Percentiles rank a stretch among this genome's conserved stretches.
These are phyloP conservation scores for Neotragus pygmaeus DNA, from an alignment of 2,113 vertebrate genomes.

Conservation along the genomic window DNA sequence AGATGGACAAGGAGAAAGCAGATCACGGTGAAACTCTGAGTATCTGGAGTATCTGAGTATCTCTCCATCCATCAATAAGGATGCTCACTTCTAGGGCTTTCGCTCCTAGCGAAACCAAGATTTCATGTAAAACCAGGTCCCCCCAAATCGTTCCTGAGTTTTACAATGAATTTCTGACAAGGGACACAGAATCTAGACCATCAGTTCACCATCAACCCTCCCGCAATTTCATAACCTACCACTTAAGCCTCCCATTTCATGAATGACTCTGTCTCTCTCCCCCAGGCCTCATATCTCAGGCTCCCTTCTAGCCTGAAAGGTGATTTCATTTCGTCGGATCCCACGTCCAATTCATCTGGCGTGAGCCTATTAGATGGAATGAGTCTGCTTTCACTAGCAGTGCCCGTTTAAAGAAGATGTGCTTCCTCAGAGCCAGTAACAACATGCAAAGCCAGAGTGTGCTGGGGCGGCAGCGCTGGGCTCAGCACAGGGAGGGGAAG, in stretches of 20 bases:
- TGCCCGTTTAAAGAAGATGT: constrained; percentile 29
- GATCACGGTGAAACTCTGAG: neutral
- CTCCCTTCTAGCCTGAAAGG: constrained; percentile 35
- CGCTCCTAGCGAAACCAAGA: neutral
- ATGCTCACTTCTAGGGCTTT: neutral
- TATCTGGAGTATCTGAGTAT: too few species aligned
- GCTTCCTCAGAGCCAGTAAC: constrained; percentile 72
- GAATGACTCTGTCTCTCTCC: neutral
- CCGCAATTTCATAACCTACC: neutral
- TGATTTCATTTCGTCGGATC: constrained; percentile 39
- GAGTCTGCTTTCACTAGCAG: constrained; percentile 32
- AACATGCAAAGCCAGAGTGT: constrained; percentile 67
- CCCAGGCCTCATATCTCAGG: constrained; percentile 40
- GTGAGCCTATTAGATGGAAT: constrained; percentile 7
- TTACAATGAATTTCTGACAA: constrained; percentile 56
- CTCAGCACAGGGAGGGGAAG: constrained; percentile 44
- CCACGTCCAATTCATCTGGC: constrained; percentile 21
- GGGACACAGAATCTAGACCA: constrained; percentile 51
- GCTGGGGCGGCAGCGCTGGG: constrained; percentile 38
- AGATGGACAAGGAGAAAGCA: neutral
- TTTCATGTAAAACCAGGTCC: neutral
- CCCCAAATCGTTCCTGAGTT: neutral
- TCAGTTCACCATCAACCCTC: constrained; percentile 59
- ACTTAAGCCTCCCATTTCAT: constrained; percentile 44
- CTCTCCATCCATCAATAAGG: neutral